Conservation (phyloP, 2,113 vertebrate species). For the Rhynchomys soricoides region DNA sequence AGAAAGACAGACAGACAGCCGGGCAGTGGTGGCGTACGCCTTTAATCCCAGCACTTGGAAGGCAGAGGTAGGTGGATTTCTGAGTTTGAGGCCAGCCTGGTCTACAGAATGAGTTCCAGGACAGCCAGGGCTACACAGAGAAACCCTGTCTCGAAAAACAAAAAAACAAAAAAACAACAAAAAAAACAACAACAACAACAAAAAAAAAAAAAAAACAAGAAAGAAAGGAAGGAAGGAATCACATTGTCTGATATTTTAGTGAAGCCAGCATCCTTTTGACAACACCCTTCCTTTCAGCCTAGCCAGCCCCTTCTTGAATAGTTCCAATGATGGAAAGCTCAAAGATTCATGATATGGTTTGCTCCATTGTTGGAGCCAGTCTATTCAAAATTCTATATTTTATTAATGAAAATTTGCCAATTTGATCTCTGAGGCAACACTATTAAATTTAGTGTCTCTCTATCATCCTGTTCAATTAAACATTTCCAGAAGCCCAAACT, state of each 20-base stretch:
- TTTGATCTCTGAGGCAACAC: constrained; percentile 23
- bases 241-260: background rate
- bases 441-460: constrained; percentile 26
- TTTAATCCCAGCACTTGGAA: no score
- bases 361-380: background rate
- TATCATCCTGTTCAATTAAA: constrained; percentile 25
- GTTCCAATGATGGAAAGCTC: constrained; percentile 23
- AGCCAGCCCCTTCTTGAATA: constrained; percentile 27
- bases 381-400: constrained; percentile 28
- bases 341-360: constrained; percentile 39
- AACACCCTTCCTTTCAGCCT: background rate
- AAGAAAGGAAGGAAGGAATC: background rate
- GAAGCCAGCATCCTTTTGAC: background rate
- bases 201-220: no score
- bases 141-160: no score
- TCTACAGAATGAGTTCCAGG: no score
- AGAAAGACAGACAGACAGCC: no score
- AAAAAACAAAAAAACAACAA: no score
- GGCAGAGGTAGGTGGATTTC: no score
- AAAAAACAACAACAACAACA: no score
- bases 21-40: no score
- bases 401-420: constrained; percentile 54
- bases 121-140: no score
- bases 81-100: no score
- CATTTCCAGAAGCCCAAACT: constrained; percentile 18